Base-by-base conservation (phyloP, 2,888 invertebrate genomes). In the Tuberolachnus salignus region DNA sequence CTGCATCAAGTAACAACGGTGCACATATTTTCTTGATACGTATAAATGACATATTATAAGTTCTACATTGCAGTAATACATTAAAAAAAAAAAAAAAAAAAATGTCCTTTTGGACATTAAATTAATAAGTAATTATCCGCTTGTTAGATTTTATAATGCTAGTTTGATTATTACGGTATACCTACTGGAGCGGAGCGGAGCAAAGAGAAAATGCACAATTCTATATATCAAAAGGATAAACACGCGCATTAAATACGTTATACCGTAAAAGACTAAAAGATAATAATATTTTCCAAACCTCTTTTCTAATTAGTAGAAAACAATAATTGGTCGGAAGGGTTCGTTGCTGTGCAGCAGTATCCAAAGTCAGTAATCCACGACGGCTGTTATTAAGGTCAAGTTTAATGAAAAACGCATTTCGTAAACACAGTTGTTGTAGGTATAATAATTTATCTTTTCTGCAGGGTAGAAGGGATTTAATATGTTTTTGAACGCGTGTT, bases 361-460 rank as follows among this genome's bases (percentile, higher is more conserved):
- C 46, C 57, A 57, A 49, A 78, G 49, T 69, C 69, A 61, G 78
- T 78, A 59, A 69, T 67, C 59, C 78, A 53, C 67, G 78, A 78
- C 69, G 59, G 69, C 69, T 69, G 78, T 61, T 78, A 78, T 67
- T 51, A 78, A 78, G 78, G 78, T 78, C 78, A 78, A 78, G 69
- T 78, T 78, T 69, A 78, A 78, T 78, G 78, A 78, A 78, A 78
- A 78, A 69, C 78, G 69, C 67, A 66, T 78, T 78, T 78, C 78
- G 59, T 55, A 66, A 61, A 78, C 75, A 67, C 75, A 75, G 75
- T 75, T 75, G 78, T 78, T 78, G 78, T 78, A 78, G 78, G 78
- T 78, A 78, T 69, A 69, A 69, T 78, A 78, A 78, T 78, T 78
- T 69, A 78, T 78, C 59, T 78, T 78, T 78, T 69, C 59, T 34